Conservation (phyloP, 2,797 vertebrate genomes). For the Myotis myotis region DNA sequence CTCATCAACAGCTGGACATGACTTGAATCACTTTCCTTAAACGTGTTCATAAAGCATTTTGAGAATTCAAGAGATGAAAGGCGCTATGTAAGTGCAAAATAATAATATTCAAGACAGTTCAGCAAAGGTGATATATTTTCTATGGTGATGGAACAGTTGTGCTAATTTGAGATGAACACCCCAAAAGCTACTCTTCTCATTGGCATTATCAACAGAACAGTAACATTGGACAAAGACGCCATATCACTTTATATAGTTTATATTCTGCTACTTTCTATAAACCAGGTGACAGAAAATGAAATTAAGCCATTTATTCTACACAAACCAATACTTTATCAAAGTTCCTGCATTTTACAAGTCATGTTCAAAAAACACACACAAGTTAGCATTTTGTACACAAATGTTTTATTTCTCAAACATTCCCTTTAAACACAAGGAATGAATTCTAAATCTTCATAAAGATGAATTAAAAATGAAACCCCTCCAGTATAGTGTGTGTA, state of each 20-base stretch:
- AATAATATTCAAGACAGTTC: slow-evolving; percentile 63
- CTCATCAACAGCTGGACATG: neutral
- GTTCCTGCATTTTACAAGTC: slow-evolving; percentile 80
- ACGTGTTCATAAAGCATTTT: slow-evolving; percentile 70
- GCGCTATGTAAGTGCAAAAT: slow-evolving; percentile 73
- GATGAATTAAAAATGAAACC: slow-evolving; percentile 86
- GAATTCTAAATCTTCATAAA: slow-evolving; percentile 88
- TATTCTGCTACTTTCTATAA: slow-evolving; percentile 83
- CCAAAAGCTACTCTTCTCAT: slow-evolving; percentile 30
- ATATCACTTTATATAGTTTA: slow-evolving; percentile 69
- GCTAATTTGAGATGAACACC: slow-evolving; percentile 37
- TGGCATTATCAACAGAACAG: slow-evolving; percentile 63
- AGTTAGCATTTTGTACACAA: slow-evolving; percentile 95
- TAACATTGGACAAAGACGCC: slow-evolving; percentile 63
- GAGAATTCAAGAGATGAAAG: slow-evolving; percentile 71
- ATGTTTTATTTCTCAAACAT: slow-evolving; percentile 98
- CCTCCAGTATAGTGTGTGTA: slow-evolving; percentile 82
- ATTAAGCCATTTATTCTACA: slow-evolving; percentile 85
- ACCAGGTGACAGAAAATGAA: slow-evolving; percentile 84
- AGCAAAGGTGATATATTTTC: slow-evolving; percentile 54
- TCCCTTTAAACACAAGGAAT: slow-evolving; percentile 92
- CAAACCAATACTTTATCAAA: slow-evolving; percentile 82
- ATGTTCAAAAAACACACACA: slow-evolving; percentile 85
- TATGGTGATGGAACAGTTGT: slow-evolving; percentile 39
- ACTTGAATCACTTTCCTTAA: slow-evolving; percentile 8